A percentile compares a stretch with the other conserved stretches of the same genome.
phyloP scores from a whole-genome alignment of 1,140 invertebrate genomes.

The Cydia splendana region DNA sequence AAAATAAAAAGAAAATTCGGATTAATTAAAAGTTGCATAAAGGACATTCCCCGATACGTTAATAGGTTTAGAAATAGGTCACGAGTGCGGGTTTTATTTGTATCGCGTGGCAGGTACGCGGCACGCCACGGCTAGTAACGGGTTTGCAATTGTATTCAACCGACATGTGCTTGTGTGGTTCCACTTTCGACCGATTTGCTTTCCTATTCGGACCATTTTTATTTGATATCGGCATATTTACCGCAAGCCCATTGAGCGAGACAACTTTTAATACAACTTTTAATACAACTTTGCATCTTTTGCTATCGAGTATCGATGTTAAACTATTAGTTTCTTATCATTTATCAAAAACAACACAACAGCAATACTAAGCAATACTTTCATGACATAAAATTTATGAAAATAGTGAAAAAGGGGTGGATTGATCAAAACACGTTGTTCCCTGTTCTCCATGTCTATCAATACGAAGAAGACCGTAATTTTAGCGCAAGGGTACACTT shows the following conservation, averaged over 20 bases:
- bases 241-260: neutral
- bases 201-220: neutral
- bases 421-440: neutral
- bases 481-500: too few species aligned
- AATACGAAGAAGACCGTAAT: too few species aligned
- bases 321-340: too few species aligned
- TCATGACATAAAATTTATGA: too few species aligned
- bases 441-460: too few species aligned
- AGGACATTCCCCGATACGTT: conserved; percentile 15
- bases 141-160: conserved; percentile 27
- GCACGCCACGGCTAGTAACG: conserved; percentile 25
- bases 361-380: too few species aligned
- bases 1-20: conserved; percentile 12
- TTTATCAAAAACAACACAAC: too few species aligned
- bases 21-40: conserved; percentile 29
- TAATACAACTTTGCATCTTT: neutral
- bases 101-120: conserved; percentile 29
- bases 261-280: neutral
- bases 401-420: neutral
- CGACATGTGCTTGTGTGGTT: conserved; percentile 24
- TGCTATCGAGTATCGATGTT: neutral
- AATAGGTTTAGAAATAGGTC: conserved; percentile 30
- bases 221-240: neutral
- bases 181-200: conserved; percentile 16
- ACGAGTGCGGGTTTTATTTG: conserved; percentile 27